Conservation (phyloP, 2,888 invertebrate species). For the Netelia fuscicornis region DNA sequence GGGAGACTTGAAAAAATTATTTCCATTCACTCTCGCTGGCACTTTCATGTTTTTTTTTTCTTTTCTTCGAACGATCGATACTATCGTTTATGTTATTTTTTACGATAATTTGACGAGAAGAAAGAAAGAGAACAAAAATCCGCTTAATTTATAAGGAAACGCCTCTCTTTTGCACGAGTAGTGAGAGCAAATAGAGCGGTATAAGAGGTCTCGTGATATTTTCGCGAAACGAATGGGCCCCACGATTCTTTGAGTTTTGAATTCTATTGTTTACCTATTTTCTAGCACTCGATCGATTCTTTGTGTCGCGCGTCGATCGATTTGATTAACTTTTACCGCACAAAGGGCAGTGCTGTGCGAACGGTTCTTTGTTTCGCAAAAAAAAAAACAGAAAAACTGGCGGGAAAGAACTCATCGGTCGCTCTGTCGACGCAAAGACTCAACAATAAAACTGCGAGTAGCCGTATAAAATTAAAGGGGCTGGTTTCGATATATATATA, state of each 20-base stretch:
- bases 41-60: conserved; percentile 20
- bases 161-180: conserved; percentile 9
- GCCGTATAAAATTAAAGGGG: conserved; percentile 15
- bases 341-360: background rate
- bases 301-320: conserved; percentile 19
- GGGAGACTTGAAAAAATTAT: conserved; percentile 25
- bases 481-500: conserved; percentile 17
- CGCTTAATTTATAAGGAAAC: conserved; percentile 21
- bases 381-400: background rate
- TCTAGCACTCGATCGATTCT: background rate
- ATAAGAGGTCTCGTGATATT: conserved; percentile 20
- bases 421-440: conserved; percentile 10
- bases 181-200: conserved; percentile 6
- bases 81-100: conserved; percentile 36
- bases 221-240: conserved; percentile 12
- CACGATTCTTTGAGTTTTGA: conserved; percentile 8
- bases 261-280: background rate
- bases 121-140: background rate
- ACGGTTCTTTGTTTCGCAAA: background rate
- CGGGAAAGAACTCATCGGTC: background rate
- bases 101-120: conserved; percentile 16
- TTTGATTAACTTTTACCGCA: conserved; percentile 14
- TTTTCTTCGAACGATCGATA: conserved; percentile 45
- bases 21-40: conserved; percentile 26
- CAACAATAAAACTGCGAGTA: conserved; percentile 6